Conservation (phyloP, 2,888 invertebrate genomes). For the Drosophila paramelanica region DNA sequence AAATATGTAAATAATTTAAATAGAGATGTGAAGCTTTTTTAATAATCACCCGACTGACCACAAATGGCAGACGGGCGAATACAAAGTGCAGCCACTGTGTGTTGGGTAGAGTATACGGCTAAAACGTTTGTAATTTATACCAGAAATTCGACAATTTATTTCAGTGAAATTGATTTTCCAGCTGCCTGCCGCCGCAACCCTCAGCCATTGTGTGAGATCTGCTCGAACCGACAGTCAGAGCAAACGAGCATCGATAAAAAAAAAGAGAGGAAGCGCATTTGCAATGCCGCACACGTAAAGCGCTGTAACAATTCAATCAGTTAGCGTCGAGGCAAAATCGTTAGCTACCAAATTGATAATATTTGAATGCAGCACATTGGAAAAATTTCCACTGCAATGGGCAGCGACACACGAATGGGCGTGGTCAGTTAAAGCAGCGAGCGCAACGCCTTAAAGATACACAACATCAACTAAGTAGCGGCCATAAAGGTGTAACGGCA, state of each 20-base stretch:
- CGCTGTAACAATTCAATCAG: conserved; percentile 84
- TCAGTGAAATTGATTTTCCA: conserved; percentile 72
- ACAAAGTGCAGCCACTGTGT: conserved; percentile 5
- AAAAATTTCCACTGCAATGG: conserved; percentile 68
- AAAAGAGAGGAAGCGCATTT: conserved; percentile 50
- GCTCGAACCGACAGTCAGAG: conserved; percentile 21
- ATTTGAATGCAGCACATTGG: conserved; percentile 80
- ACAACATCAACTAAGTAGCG: neutral
- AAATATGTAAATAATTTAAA: conserved; percentile 31
- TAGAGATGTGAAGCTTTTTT: conserved; percentile 6
- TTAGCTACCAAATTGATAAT: conserved; percentile 77
- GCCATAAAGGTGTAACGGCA: conserved; percentile 6
- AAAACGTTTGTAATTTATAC: conserved; percentile 73
- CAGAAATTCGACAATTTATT: conserved; percentile 79
- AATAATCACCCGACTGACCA: conserved; percentile 38
- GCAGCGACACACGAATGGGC: conserved; percentile 30
- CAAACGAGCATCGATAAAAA: conserved; percentile 35
- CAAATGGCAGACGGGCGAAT: conserved; percentile 9
- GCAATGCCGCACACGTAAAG: conserved; percentile 80
- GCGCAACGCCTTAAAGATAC: conserved; percentile 19
- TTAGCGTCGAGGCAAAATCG: conserved; percentile 69
- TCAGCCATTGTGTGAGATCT: conserved; percentile 17
- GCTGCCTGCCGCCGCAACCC: conserved; percentile 23
- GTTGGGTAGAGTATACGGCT: neutral
- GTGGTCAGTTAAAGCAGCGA: conserved; percentile 22